Evolutionary conservation across 2,888 invertebrate genomes (phyloP).

Genomic region (Apotomis betuletana): DNA sequence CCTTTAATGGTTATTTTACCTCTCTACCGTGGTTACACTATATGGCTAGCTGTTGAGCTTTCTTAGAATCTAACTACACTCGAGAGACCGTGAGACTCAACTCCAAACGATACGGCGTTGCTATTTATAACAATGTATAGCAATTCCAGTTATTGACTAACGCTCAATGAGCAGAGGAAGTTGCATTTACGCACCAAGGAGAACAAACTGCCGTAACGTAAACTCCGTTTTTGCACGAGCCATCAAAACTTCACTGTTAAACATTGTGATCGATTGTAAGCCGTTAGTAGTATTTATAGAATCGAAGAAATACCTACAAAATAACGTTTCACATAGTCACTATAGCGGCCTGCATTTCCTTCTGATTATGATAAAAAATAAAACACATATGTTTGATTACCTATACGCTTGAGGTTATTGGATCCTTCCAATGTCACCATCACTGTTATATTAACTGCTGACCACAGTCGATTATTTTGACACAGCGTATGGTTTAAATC

Average conservation of each 20-base stretch:
- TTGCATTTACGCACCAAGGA: constrained; percentile 37
- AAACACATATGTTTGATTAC: not conserved
- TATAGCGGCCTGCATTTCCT: not conserved
- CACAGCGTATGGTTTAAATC: not conserved
- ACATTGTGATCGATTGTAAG: constrained; percentile 30
- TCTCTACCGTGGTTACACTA: not conserved
- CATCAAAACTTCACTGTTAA: constrained; percentile 21
- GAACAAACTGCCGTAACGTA: constrained; percentile 38
- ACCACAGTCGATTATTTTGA: too few relatives aligned
- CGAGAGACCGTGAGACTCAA: not conserved
- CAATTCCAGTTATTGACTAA: not conserved
- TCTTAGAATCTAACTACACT: not conserved
- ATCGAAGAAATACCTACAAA: constrained; percentile 6
- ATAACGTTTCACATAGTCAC: not conserved
- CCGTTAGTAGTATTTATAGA: constrained; percentile 2
- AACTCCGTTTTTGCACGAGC: constrained; percentile 35
- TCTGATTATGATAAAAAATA: too few relatives aligned
- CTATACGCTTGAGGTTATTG: too few relatives aligned
- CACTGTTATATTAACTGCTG: too few relatives aligned
- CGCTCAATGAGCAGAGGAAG: constrained; percentile 36
- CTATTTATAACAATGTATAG: not conserved
- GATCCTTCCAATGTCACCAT: too few relatives aligned
- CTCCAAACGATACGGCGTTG: not conserved
- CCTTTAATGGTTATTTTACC: not conserved
- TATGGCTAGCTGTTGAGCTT: not conserved